Conservation (phyloP, 2,888 invertebrate genomes). For the Drepana falcataria region DNA sequence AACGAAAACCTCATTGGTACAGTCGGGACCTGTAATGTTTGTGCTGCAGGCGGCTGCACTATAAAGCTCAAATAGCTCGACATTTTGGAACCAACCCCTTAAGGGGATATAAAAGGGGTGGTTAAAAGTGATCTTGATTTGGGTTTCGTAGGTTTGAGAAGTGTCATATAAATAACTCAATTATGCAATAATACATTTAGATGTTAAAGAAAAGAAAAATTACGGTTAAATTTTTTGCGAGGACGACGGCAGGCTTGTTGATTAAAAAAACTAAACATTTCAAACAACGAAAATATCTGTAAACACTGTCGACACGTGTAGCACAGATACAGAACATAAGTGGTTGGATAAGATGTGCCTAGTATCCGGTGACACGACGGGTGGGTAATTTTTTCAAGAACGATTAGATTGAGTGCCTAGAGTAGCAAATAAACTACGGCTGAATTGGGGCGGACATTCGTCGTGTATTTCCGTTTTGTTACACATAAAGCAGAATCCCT, state of each 20-base stretch:
- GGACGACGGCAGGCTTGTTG: slow-evolving; percentile 11
- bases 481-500: too few species aligned
- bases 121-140: too few species aligned
- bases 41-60: too few species aligned
- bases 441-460: slow-evolving; percentile 13
- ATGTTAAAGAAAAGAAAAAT: too few species aligned
- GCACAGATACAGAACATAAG: slow-evolving; percentile 46
- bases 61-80: too few species aligned
- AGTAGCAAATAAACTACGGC: slow-evolving; percentile 24
- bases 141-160: too few species aligned
- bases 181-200: too few species aligned
- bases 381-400: slow-evolving; percentile 34
- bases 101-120: too few species aligned
- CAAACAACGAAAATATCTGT: slow-evolving; percentile 46
- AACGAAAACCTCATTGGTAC: too few species aligned
- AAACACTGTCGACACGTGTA: slow-evolving; percentile 65
- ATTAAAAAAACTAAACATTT: slow-evolving; percentile 39
- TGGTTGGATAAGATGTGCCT: slow-evolving; percentile 52
- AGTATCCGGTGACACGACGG: slow-evolving; percentile 36
- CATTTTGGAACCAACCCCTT: too few species aligned
- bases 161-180: too few species aligned
- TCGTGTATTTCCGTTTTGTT: not conserved
- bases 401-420: slow-evolving; percentile 33
- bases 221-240: slow-evolving; percentile 16
- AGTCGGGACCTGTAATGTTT: too few species aligned